These are phyloP conservation scores for Phaethon lepturus DNA, from an alignment of 2,113 vertebrate species.

Conservation along the genomic window DNA sequence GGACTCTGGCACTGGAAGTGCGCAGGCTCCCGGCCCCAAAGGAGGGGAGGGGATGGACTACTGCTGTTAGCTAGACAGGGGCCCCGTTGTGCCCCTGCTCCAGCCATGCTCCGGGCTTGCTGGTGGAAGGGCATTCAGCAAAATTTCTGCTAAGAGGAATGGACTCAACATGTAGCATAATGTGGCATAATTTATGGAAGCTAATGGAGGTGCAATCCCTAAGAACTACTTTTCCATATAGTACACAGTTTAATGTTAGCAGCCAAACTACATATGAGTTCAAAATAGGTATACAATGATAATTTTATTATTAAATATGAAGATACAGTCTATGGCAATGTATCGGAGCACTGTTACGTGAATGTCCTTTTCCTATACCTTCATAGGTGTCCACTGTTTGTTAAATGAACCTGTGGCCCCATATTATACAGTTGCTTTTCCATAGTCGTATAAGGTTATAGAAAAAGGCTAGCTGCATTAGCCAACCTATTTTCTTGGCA, in stretches of 20 bases:
- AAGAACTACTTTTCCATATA: background rate
- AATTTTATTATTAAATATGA: background rate
- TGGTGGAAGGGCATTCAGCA: background rate
- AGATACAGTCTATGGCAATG: background rate
- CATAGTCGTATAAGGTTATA: no score
- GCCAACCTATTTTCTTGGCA: background rate
- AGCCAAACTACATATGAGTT: background rate
- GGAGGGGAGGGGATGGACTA: background rate
- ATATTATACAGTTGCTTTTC: background rate
- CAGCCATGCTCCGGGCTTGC: background rate
- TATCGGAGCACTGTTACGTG: background rate
- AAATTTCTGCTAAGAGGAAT: background rate
- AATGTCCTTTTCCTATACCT: background rate
- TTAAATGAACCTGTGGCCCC: background rate
- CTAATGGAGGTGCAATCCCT: background rate
- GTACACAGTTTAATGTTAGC: background rate
- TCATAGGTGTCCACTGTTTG: background rate
- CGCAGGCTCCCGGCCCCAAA: background rate
- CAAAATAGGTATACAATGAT: background rate
- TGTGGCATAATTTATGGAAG: background rate
- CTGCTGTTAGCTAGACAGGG: background rate
- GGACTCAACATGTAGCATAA: background rate
- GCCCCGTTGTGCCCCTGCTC: accelerated
- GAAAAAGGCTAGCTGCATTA: background rate
- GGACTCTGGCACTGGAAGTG: background rate